Evolutionary conservation across 2,113 vertebrate genomes (phyloP), one percentile per base, ranked within the genome.

Genomic region (Pseudorhombus dupliciocellatus): DNA sequence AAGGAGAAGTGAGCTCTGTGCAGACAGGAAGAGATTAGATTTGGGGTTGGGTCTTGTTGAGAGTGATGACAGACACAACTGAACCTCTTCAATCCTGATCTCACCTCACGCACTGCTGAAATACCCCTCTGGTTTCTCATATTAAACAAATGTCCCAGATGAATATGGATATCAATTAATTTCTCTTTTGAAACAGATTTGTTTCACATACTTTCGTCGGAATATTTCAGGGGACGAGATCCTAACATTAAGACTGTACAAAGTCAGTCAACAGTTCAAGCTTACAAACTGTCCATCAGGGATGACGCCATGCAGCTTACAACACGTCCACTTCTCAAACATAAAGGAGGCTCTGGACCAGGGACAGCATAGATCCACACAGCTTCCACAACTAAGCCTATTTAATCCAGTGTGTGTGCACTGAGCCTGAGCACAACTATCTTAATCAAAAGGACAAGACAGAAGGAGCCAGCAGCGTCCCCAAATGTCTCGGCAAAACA

Each of bases 301-400:
- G 42, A 46, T 46, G 20, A n/a, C 18, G 34, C 44, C 7, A 79
- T 34, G 50, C 40, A 26, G 20, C 46, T 50, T 44, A 66, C 54
- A 60, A 75, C 72, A 70, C 65, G 59, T 80, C 30, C 34, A 64
- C 4, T 25, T 15, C n/a, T 37, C 24, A 34, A 42, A 54, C 21
- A 57, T 59, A 26, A 66, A 82, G 52, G 8, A 73, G 55, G 18
- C 66, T 75, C 24, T 30, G 31, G 48, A 84, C 57, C 67, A 75
- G 60, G 21, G 21, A 68, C 70, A 68, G 44, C 65, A 46, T 60
- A 52, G 24, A 52, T 63, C 67, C 31, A 15, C 28, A 18, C 67
- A 72, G 70, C 77, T 78, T 74, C 73, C 61, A 55, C 55, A 73
- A 77, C 84, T 83, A 91, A 90, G 69, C 79, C 79, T 61, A 28